Evolutionary conservation across 2,113 vertebrate genomes (phyloP).

Genomic region (Felis catus): F.catus_Fca126_mat1.0 CM031412.1:68820501-68821000

Average conservation of each 20-base stretch:
- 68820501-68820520: neutral
- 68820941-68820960: constrained; percentile 6
- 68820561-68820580: neutral
- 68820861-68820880: neutral
- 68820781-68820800: neutral
- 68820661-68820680: neutral
- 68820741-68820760: neutral
- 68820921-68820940: neutral
- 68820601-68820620: neutral
- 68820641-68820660: neutral
- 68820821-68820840: neutral
- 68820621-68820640: neutral
- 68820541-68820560: neutral
- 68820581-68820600: neutral
- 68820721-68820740: neutral
- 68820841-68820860: neutral
- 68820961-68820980: constrained; percentile 3
- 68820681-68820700: neutral
- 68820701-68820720: neutral
- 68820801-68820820: neutral
- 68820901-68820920: neutral
- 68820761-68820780: neutral
- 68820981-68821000: constrained; percentile 8
- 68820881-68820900: neutral
- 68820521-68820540: neutral